Base-by-base conservation (phyloP, 2,797 vertebrate genomes). In the Peromyscus melanophrys region DNA sequence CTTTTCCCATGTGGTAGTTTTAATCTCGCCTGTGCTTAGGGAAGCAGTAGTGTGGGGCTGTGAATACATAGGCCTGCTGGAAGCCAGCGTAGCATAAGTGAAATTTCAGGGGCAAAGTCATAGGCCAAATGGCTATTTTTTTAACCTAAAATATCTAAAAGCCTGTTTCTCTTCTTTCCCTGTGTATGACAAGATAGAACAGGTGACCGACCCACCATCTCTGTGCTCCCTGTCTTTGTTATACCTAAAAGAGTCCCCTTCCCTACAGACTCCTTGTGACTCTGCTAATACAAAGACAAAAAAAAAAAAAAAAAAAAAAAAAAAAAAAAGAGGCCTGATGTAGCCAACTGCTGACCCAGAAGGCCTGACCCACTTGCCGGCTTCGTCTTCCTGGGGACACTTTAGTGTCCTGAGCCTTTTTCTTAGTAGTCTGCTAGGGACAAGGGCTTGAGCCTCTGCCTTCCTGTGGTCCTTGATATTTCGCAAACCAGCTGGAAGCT, bases 401-500 rank as follows among this genome's bases (percentile, higher is more conserved):
- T 84, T 92, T 65, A 8, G 92, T 52, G 92, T 81, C 69, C 73
- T 84, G 89, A 94, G 43, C 52, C n/a, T 69, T 91, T 34, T 86
- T 82, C 27, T 0, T 7, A 27, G 59, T 78, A 67, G 46, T 75
- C 49, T 61, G 25, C 23, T 55, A 55, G 81, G 90, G 59, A 69
- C 89, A 80, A 76, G 13, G 81, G 23, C 57, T 34, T 34, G 87
- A 92, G 34, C 49, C 73, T 82, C 55, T 63, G 89, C 88, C 52
- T 95, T 89, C 81, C 88, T 1, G 1, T 65, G 77, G 83, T 75
- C 43, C 59, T 3, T 46, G 27, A 16, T 78, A 67, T 90, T 92
- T 96, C 84, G 43, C 90, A 49, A 90, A 83, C 55, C 93, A 95
- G 92, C 93, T 94, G 95, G 92, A 86, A 84, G 71, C 76, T 89